Evolutionary conservation across 2,888 invertebrate genomes (phyloP), one percentile per base, ranked within the genome.

Genomic region (Adineta ricciae): DNA sequence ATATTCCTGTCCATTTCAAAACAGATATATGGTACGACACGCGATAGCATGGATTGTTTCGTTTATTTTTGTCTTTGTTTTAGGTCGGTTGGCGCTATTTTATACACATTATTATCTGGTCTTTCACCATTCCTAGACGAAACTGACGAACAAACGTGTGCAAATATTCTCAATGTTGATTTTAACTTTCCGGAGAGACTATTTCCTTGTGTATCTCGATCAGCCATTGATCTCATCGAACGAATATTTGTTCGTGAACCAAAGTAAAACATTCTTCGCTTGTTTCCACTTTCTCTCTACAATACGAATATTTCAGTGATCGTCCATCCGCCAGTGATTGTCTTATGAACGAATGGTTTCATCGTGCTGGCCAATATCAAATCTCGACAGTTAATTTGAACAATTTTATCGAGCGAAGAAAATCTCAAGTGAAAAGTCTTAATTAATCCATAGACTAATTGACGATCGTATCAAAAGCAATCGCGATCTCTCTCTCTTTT

Each of bases 81-180:
- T 46, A 90, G 90, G 95, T 94, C 94, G 46, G 92, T 94, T 11
- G 94, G 94, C 46, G 94, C 95, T 83, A 93, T 95, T 87, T 90
- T 94, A 87, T 95, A 95, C 89, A 94, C 94, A 1, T 92, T 94
- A 87, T 91, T 95, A 52, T 94, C 94, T 89, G 93, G 93, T 36
- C 91, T 94, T n/a, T 94, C 94, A 9, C 95, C 95, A 5, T 95
- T 95, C 91, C 91, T 94, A 86, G 94, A 95, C 89, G 94, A 95
- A 89, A 94, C 94, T 24, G 92, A 94, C 87, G 95, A 95, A 89
- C 94, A 95, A 91, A 95, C 95, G 38, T 94, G 94, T 64, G 93
- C 94, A 7, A 94, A 95, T 89, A 94, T 95, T 87, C 92, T 94
- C 36, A 94, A 94, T 89, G 93, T 94, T 89, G 94, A 95, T 91